A percentile compares a stretch with the other conserved stretches of the same genome.
These are phyloP conservation scores for Philopedon plagiatum DNA, from an alignment of 2,888 invertebrate species.

Conservation along the genomic window DNA sequence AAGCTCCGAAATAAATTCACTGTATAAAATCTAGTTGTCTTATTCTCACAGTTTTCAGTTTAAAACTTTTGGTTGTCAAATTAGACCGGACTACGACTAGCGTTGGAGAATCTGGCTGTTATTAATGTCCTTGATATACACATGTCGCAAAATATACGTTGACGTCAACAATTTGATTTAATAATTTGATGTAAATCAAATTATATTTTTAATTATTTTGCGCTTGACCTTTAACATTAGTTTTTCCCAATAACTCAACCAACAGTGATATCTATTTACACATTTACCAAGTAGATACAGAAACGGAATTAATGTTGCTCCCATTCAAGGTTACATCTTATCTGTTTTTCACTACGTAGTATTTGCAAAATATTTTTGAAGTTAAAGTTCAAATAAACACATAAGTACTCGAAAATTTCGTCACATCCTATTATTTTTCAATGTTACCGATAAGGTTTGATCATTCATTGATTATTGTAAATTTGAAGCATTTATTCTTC, in stretches of 20 bases:
- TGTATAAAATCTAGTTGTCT: too few relatives aligned
- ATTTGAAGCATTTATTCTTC: too few relatives aligned
- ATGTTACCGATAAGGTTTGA: too few relatives aligned
- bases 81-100: too few relatives aligned
- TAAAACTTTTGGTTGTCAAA: too few relatives aligned
- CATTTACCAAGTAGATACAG: conserved; percentile 8
- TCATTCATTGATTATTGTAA: too few relatives aligned
- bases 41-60: too few relatives aligned
- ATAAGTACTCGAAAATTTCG: conserved; percentile 53
- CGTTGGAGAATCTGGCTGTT: too few relatives aligned
- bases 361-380: conserved; percentile 18
- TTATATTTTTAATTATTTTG: not conserved
- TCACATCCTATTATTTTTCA: too few relatives aligned
- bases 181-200: not conserved
- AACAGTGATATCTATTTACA: too few relatives aligned
- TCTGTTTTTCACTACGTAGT: conserved; percentile 17
- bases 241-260: not conserved
- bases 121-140: too few relatives aligned
- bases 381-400: conserved; percentile 31
- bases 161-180: not conserved
- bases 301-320: conserved; percentile 4
- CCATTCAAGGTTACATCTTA: conserved; percentile 8
- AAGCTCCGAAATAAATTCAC: too few relatives aligned
- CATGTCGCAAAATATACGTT: not conserved
- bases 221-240: not conserved